Percentiles rank a stretch among this genome's conserved stretches.
Evolutionary conservation across 2,797 vertebrate genomes (phyloP).

Genomic region (Macropodus opercularis): DNA sequence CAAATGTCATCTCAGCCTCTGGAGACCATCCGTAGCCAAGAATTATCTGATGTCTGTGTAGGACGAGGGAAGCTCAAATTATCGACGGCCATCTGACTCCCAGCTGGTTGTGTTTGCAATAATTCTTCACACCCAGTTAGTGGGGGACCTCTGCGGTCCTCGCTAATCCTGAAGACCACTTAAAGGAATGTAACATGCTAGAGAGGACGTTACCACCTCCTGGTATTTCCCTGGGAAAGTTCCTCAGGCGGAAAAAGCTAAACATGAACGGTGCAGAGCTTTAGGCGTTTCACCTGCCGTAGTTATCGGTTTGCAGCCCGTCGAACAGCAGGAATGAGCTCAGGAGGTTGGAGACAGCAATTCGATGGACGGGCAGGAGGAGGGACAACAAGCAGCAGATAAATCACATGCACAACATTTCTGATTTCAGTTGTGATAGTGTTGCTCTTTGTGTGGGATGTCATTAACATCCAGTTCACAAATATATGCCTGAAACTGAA

Average conservation of each 20-base stretch:
- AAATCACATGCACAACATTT: constrained; percentile 16
- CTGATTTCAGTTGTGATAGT: constrained; percentile 26
- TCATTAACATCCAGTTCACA: constrained; percentile 8
- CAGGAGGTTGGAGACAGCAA: constrained; percentile 5
- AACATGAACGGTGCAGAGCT: constrained; percentile 15
- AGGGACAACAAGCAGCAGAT: background rate
- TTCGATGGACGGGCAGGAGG: background rate
- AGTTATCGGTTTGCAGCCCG: constrained; percentile 2
- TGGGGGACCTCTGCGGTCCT: constrained; percentile 29
- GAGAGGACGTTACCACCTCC: constrained; percentile 35
- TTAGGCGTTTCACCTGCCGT: constrained; percentile 22
- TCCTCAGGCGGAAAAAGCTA: constrained; percentile 34
- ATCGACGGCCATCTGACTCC: constrained; percentile 57
- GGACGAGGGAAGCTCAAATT: constrained; percentile 48
- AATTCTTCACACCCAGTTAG: constrained; percentile 40
- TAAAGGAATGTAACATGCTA: constrained; percentile 28
- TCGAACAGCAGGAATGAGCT: constrained; percentile 11
- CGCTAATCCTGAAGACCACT: constrained; percentile 30
- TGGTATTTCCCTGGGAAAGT: constrained; percentile 42
- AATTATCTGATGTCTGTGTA: constrained; percentile 48
- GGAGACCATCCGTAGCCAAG: constrained; percentile 29
- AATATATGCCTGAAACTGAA: constrained; percentile 40
- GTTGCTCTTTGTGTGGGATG: constrained; percentile 6
- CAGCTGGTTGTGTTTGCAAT: constrained; percentile 56
- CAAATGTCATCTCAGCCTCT: constrained; percentile 44